Percentiles rank a stretch among this genome's conserved stretches.
phyloP scores from a whole-genome alignment of 2,888 invertebrate genomes.

The Neoitamus cyanurus region DNA sequence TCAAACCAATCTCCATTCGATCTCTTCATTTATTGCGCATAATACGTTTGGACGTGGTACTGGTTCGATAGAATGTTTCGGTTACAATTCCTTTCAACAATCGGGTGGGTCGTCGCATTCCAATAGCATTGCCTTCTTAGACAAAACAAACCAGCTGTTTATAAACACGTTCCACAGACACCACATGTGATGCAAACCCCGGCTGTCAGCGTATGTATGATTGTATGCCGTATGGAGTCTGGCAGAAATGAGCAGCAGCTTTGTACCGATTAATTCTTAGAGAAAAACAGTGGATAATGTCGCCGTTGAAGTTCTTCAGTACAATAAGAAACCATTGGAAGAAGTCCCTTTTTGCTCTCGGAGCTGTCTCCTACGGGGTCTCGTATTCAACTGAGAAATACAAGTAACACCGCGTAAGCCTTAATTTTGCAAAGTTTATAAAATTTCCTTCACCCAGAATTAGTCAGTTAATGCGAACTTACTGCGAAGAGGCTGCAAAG shows the following conservation, averaged over 20 bases:
- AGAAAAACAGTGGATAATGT: background rate
- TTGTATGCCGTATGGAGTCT: too few species aligned
- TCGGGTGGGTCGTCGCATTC: too few species aligned
- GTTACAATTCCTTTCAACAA: too few species aligned
- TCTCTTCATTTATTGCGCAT: too few species aligned
- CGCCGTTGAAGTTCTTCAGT: background rate
- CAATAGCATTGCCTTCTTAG: background rate
- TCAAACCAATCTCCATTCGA: too few species aligned
- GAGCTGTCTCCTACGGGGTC: constrained; percentile 76
- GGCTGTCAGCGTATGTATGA: background rate
- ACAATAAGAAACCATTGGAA: constrained; percentile 78
- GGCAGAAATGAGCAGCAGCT: background rate
- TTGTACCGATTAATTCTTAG: background rate
- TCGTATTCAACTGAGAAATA: constrained; percentile 77
- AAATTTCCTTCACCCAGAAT: constrained; percentile 69
- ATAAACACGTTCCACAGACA: background rate
- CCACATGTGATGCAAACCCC: background rate
- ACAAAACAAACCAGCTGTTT: background rate
- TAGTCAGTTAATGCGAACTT: constrained; percentile 79
- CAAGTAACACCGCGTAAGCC: constrained; percentile 73
- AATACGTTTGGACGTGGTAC: too few species aligned
- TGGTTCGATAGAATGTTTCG: too few species aligned
- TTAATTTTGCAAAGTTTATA: background rate
- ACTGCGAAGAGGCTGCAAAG: constrained; percentile 80
- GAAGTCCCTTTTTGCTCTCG: constrained; percentile 79